Base-by-base conservation (phyloP, 2,113 vertebrate genomes). In the Telmatochromis sp. region DNA sequence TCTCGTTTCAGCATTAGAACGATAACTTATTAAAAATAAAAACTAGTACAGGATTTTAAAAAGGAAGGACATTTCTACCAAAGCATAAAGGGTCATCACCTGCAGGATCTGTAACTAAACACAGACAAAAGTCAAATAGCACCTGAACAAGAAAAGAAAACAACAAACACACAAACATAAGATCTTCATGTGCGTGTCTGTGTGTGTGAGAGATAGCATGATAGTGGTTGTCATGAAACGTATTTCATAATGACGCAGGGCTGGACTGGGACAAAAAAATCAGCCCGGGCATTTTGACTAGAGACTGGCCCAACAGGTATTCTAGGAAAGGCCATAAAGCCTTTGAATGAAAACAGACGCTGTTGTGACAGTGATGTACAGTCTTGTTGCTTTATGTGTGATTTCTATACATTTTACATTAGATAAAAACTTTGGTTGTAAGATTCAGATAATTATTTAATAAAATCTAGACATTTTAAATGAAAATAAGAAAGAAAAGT, bases 381-480 rank as follows among this genome's bases (percentile, higher is more conserved):
- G 9, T 53, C 19, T 11, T 53, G 51, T 21, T 53, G 19, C 0
- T 53, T 2, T 53, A 53, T 53, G 51, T 53, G 2, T 53, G 9
- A 53, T 53, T n/a, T 53, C 51, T 23, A 23, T 23, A 23, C 23
- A 23, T 23, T 23, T 23, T 23, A 23, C 23, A 23, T 23, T 1
- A 23, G 23, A 23, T 53, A n/a, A n/a, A 53, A 53, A 53, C 5
- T 53, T n/a, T 53, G 9, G 51, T 11, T 53, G 51, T 53, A 6
- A 53, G 19, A 11, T 2, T 53, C 5, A 53, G 19, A 53, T 21
- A 53, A 53, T 53, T 53, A n/a, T 53, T 53, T 53, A 53, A 1
- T 53, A 4, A 53, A 21, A 53, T 0, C 3, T 0, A 53, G 19
- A 53, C 9, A 53, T n/a, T 21, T 51, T n/a, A 51, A 51, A 51